Conservation (phyloP, 2,888 invertebrate species). For the Heliconius cydno region DNA sequence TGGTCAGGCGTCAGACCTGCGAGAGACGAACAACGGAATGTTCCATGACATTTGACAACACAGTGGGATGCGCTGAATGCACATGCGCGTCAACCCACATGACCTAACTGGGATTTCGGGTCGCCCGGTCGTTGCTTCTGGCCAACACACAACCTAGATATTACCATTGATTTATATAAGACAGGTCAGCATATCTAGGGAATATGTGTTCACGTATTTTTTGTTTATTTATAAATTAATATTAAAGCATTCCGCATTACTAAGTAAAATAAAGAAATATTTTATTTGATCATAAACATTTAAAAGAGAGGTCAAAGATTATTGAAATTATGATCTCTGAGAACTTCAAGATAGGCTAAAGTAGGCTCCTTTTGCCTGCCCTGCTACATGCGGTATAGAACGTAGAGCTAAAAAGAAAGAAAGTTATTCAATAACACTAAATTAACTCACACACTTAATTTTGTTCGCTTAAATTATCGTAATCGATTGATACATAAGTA, state of each 20-base stretch:
- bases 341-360: no score
- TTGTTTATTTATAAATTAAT: not conserved
- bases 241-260: not conserved
- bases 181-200: not conserved
- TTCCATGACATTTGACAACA: constrained; percentile 43
- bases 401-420: no score
- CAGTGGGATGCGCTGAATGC: constrained; percentile 52
- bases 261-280: not conserved
- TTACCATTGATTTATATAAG: constrained; percentile 20
- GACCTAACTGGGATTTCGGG: constrained; percentile 46
- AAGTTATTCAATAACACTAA: no score
- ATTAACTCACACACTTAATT: no score
- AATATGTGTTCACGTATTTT: not conserved
- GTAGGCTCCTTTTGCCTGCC: no score
- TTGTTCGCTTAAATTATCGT: no score
- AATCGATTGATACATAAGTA: no score
- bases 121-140: constrained; percentile 46
- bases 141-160: constrained; percentile 35
- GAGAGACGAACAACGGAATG: constrained; percentile 53
- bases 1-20: constrained; percentile 91
- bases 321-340: no score
- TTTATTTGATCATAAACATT: no score
- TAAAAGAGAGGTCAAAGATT: no score
- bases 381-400: no score
- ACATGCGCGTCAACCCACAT: constrained; percentile 63